Evolutionary conservation across 2,888 invertebrate genomes (phyloP).

Genomic region (Eledona agricola): DNA sequence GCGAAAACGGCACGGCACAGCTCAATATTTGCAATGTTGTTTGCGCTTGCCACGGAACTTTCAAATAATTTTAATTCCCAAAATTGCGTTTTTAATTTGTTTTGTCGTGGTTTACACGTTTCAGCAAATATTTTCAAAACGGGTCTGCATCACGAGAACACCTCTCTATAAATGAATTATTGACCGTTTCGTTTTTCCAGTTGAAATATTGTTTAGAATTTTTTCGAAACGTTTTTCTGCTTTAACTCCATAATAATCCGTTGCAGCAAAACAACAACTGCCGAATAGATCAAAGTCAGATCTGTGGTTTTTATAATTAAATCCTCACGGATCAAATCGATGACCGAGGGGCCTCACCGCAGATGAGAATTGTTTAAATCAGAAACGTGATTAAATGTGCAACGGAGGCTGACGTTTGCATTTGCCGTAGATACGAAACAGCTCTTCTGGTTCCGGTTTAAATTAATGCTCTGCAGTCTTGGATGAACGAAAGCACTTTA

Average conservation of each 20-base stretch:
- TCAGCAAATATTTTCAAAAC: slow-evolving; percentile 21
- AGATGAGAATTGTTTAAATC: slow-evolving; percentile 19
- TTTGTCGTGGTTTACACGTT: slow-evolving; percentile 20
- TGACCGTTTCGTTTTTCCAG: too few relatives aligned
- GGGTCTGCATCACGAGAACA: too few relatives aligned
- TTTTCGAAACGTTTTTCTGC: too few relatives aligned
- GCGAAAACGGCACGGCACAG: slow-evolving; percentile 12
- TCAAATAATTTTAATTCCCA: slow-evolving; percentile 20
- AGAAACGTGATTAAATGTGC: slow-evolving; percentile 6
- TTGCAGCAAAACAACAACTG: too few relatives aligned
- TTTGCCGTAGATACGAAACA: slow-evolving; percentile 14
- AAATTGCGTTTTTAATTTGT: slow-evolving; percentile 27
- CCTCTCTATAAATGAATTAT: too few relatives aligned
- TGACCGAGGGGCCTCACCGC: slow-evolving; percentile 1
- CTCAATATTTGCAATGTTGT: slow-evolving; percentile 9
- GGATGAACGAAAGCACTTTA: background rate
- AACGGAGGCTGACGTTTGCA: slow-evolving; percentile 3
- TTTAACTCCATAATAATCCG: too few relatives aligned
- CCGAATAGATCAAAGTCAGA: too few relatives aligned
- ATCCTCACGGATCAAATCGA: slow-evolving; percentile 18
- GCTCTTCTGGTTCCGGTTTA: slow-evolving; percentile 1
- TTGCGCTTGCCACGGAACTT: slow-evolving; percentile 7
- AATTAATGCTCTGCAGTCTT: slow-evolving; percentile 16
- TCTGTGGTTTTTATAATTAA: slow-evolving; percentile 28
- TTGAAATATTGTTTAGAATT: too few relatives aligned